Base-by-base conservation (phyloP, 2,113 vertebrate species). In the Chaetops frenatus region DNA sequence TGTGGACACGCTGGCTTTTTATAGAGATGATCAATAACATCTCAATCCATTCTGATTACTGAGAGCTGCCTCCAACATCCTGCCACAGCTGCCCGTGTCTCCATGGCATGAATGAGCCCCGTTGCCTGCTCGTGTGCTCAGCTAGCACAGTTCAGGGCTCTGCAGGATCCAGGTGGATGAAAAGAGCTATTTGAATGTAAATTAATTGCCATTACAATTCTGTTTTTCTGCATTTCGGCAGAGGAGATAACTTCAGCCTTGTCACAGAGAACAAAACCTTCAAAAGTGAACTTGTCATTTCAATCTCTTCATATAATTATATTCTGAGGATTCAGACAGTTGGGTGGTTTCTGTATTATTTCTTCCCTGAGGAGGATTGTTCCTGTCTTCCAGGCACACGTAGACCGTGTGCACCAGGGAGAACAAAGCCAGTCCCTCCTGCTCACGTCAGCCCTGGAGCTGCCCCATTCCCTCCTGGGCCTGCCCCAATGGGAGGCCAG, bases 191-290 rank as follows among this genome's bases (percentile, higher is more conserved):
- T 96, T 93, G 79, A 95, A 96, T 94, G 95, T 65, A 97, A 95
- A 95, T 96, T 88, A 94, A 95, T 96, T 95, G 94, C 94, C 82
- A 95, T 95, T 90, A 90, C 93, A 80, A 86, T 96, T 96, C 81
- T 94, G 69, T 93, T 95, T 96, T 97, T 97, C 88, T 94, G 81
- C 81, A 96, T 97, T 96, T 97, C 33, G 7, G 86, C 64, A 91
- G 91, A 92, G 86, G 83, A 93, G 95, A 95, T 94, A 95, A 95
- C 92, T 96, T 93, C 93, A 97, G 70, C 72, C 80, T 96, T 97
- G 90, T 98, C 86, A 96, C 74, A 86, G 80, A 92, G 89, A 97
- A 96, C 93, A 97, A 96, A 97, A 95, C 93, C 78, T 73, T 96
- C 91, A 91, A 93, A 96, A 96, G 76, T 85, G 90, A 96, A 91